Evolutionary conservation across 2,888 invertebrate species (phyloP).

Genomic region (Ommatoiulus sabulosus): DNA sequence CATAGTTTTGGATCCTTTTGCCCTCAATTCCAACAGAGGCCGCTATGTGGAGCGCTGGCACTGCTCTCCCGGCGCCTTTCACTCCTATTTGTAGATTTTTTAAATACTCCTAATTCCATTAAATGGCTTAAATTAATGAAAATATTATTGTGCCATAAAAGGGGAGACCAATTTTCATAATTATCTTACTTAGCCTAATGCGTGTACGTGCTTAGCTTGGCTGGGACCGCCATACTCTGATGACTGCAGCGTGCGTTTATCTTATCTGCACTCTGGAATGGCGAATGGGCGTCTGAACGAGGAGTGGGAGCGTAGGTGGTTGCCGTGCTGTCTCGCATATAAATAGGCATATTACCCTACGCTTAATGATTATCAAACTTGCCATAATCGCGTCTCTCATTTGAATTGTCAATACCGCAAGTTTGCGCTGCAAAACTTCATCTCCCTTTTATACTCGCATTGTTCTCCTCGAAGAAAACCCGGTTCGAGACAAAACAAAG

Average conservation of each 20-base stretch:
- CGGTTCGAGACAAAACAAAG: neutral
- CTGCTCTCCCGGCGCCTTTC: neutral
- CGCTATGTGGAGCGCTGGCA: neutral
- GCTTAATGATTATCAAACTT: conserved; percentile 40
- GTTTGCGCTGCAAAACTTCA: conserved; percentile 1
- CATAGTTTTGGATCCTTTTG: neutral
- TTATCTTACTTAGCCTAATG: conserved; percentile 43
- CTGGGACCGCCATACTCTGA: neutral
- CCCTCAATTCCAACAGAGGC: neutral
- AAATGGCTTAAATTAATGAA: conserved; percentile 40
- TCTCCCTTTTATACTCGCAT: neutral
- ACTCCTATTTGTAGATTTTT: neutral
- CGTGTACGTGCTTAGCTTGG: neutral
- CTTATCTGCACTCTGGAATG: neutral
- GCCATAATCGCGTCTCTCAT: conserved; percentile 40
- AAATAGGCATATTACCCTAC: conserved; percentile 30
- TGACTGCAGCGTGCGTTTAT: neutral
- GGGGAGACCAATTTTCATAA: conserved; percentile 26
- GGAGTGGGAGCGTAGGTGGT: conserved; percentile 12
- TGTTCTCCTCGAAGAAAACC: neutral
- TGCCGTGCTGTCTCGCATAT: neutral
- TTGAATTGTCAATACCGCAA: conserved; percentile 36
- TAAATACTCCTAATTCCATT: conserved; percentile 20
- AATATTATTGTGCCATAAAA: conserved; percentile 36
- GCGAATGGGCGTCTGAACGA: neutral